These are phyloP conservation scores for Monochamus saltuarius DNA, from an alignment of 1,140 invertebrate species.

Conservation along the genomic window DNA sequence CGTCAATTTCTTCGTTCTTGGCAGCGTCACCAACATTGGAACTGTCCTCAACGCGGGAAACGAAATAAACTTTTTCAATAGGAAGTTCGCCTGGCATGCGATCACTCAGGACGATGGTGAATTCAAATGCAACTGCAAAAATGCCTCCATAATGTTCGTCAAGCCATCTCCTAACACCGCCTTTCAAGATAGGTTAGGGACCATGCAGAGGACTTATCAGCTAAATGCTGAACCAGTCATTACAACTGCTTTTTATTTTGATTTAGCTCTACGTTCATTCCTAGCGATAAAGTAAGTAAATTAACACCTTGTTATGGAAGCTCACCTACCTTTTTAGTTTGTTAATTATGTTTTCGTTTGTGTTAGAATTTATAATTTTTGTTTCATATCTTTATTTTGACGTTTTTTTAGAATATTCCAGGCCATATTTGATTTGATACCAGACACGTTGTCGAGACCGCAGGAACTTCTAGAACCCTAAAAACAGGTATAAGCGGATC, in stretches of 20 bases:
- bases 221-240: constrained; percentile 70
- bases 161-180: constrained; percentile 63
- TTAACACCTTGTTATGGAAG: no score
- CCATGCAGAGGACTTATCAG: constrained; percentile 68
- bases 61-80: constrained; percentile 42
- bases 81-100: constrained; percentile 66
- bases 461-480: no score
- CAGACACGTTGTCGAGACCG: no score
- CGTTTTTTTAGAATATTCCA: no score
- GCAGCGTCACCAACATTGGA: constrained; percentile 68
- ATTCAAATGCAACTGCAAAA: constrained; percentile 66
- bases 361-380: no score
- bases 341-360: no score
- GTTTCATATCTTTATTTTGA: no score
- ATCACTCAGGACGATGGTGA: constrained; percentile 69
- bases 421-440: no score
- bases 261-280: constrained; percentile 72
- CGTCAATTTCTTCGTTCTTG: constrained; percentile 84
- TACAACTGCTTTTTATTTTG: constrained; percentile 83
- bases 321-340: not conserved
- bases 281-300: constrained; percentile 71
- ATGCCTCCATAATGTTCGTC: constrained; percentile 67
- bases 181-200: constrained; percentile 62
- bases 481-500: no score
- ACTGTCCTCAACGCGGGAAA: constrained; percentile 60